Conservation (phyloP, 2,888 invertebrate genomes). For the Fragum whitleyi region DNA sequence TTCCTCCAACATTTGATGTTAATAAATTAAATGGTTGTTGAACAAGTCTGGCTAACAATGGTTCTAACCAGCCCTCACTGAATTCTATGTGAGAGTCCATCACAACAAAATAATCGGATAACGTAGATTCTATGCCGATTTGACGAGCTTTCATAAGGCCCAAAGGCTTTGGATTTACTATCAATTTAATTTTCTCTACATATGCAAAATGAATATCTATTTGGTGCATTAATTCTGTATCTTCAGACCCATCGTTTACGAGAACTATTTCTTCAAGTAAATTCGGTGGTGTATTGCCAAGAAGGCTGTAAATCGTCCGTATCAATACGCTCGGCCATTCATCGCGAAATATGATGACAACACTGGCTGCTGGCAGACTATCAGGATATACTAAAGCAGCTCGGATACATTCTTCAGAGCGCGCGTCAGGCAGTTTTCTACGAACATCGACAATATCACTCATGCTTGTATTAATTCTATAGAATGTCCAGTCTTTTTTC, state of each 20-base stretch:
- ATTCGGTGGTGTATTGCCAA: constrained; percentile 47
- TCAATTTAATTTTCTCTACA: constrained; percentile 47
- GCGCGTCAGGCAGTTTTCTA: constrained; percentile 32
- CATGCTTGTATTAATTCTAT: constrained; percentile 44
- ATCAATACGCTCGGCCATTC: constrained; percentile 56
- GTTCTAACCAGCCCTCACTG: constrained; percentile 63
- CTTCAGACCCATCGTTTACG: constrained; percentile 61
- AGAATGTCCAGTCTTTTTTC: too few species aligned
- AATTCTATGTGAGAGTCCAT: too few species aligned
- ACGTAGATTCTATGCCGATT: constrained; percentile 53
- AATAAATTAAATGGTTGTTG: constrained; percentile 59
- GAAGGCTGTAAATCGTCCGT: constrained; percentile 58
- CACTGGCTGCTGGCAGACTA: constrained; percentile 41
- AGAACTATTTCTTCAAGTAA: constrained; percentile 59
- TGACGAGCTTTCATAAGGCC: constrained; percentile 64
- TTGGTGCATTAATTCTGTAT: constrained; percentile 17
- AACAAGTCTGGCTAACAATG: constrained; percentile 51
- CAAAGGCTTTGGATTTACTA: constrained; percentile 38
- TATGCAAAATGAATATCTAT: constrained; percentile 43
- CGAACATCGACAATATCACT: constrained; percentile 37
- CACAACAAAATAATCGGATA: constrained; percentile 57
- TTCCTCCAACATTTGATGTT: constrained; percentile 56
- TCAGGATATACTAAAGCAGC: constrained; percentile 35
- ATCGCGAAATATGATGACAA: constrained; percentile 61
- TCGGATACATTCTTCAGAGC: constrained; percentile 39